Percentiles rank a stretch among this genome's conserved stretches.
Evolutionary conservation across 2,888 invertebrate species (phyloP).

Genomic region (Acrocera orbiculus): DNA sequence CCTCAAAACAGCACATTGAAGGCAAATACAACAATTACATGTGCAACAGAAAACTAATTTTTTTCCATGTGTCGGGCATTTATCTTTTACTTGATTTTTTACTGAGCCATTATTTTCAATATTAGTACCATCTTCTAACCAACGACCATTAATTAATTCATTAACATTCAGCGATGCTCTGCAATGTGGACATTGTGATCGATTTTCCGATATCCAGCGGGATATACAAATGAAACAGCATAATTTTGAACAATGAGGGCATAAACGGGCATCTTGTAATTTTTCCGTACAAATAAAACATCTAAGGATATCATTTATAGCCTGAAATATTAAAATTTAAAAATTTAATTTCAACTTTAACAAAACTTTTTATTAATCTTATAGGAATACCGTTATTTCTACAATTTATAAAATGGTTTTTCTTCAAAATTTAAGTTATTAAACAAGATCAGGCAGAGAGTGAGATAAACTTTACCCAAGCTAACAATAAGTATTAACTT

Average conservation of each 20-base stretch:
- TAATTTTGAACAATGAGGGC: no score
- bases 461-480: background rate
- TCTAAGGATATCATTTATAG: conserved; percentile 77
- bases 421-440: no score
- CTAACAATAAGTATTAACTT: background rate
- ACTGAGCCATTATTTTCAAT: conserved; percentile 15
- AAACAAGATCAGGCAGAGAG: no score
- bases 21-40: no score
- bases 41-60: no score
- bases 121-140: no score
- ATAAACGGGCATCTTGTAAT: conserved; percentile 78
- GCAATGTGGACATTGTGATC: no score
- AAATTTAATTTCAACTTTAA: conserved; percentile 28
- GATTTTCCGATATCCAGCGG: conserved; percentile 68
- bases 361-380: background rate
- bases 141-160: no score
- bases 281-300: conserved; percentile 94
- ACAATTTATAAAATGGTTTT: no score
- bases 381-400: background rate
- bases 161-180: no score
- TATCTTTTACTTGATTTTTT: conserved; percentile 23
- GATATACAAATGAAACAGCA: conserved; percentile 88
- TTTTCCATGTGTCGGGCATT: conserved; percentile 72
- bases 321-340: no score
- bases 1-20: no score